These are phyloP conservation scores for Eupeodes latifasciatus DNA, from an alignment of 2,888 invertebrate genomes.

Conservation along the genomic window DNA sequence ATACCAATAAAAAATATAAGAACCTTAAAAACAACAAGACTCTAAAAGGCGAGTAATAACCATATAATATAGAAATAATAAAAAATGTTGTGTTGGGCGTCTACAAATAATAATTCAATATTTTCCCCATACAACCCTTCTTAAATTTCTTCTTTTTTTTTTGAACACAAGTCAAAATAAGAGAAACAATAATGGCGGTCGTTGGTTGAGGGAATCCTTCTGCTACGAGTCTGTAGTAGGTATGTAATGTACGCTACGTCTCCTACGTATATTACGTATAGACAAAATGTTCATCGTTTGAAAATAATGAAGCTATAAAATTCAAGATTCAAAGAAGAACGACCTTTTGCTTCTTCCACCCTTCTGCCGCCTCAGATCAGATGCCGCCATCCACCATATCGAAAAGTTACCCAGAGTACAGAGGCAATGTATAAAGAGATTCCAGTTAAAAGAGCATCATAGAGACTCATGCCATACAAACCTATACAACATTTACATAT, in stretches of 20 bases:
- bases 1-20: neutral
- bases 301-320: conserved; percentile 68
- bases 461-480: neutral
- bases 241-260: neutral
- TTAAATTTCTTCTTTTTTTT: neutral
- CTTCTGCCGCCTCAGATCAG: no score
- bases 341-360: neutral
- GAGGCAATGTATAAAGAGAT: neutral
- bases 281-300: conserved; percentile 60
- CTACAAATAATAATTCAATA: conserved; percentile 10
- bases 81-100: neutral
- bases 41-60: neutral
- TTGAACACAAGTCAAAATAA: neutral
- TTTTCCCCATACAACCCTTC: neutral
- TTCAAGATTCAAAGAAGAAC: conserved; percentile 23
- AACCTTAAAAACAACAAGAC: neutral
- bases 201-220: conserved; percentile 6
- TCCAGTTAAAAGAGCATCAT: conserved; percentile 33
- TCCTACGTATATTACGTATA: neutral
- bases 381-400: no score
- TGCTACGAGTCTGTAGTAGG: conserved; percentile 17
- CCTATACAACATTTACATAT: no score
- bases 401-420: neutral
- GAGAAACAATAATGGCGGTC: neutral
- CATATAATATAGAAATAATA: neutral